Evolutionary conservation across 1,140 invertebrate genomes (phyloP), one percentile per base, ranked within the genome.

Genomic region (Popillia japonica): DNA sequence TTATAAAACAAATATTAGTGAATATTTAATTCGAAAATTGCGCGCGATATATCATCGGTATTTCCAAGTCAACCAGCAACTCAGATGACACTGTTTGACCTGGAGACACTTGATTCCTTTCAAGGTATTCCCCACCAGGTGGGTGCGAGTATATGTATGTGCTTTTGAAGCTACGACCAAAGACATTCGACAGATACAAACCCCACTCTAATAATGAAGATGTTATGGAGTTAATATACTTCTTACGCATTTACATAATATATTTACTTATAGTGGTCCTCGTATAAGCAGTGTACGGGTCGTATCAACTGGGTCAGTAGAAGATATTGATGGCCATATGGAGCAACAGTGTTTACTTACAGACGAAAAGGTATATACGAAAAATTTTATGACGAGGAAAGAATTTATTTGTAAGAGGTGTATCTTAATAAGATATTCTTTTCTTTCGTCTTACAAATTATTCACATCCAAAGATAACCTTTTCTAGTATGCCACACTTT

Each of bases 51-150:
- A 22, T 20, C 61, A 68, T 68, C 61, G 61, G 61, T 22, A 34
- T 68, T 17, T 68, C 27, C 6, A 27, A 55, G 48, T 55, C 48
- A 22, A 8, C 6, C 20, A 8, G 22, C 27, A 11, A 74, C 72
- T 74, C 41, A 11, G 72, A 42, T 44, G 41, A 41, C n/a, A 74
- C 72, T 74, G 41, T 40, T 74, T 74, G 72, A 74, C 72, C 72
- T n/a, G 72, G 40, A 74, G 72, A 14, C 72, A 34, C 40, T 41
- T 42, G 72, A 74, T 74, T 41, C 17, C 72, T 40, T 74, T 74
- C 72, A 40, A 40, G 41, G 72, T 74, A 44, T 74, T 74, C 72
- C 72, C 72, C 72, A 74, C 72, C 61, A 34, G 61, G 27, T 23
- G 61, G n/a, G 48, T 9, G n/a, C 9, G n/a, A n/a, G 27, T 34